Percentiles rank a stretch among this genome's conserved stretches.
These are phyloP conservation scores for Glandiceps talaboti DNA, from an alignment of 53 echinoderm and acorn worm species.

Conservation along the genomic window DNA sequence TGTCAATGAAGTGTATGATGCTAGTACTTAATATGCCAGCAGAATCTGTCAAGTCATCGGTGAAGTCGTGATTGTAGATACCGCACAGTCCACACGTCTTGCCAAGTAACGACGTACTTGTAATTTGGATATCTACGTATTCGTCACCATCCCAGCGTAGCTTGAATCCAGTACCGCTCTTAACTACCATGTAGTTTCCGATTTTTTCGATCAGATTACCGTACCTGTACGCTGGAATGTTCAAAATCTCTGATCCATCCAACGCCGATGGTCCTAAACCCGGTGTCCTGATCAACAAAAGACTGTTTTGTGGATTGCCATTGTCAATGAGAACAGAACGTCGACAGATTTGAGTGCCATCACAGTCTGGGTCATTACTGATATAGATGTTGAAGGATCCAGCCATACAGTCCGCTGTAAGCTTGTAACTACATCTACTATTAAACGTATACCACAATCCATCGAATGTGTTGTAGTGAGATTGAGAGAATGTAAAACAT, in stretches of 20 bases:
- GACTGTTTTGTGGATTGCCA: slow-evolving; percentile 16
- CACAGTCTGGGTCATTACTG: slow-evolving; percentile 52
- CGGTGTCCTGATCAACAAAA: slow-evolving; percentile 24
- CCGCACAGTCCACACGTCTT: slow-evolving; percentile 75
- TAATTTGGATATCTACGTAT: slow-evolving; percentile 36
- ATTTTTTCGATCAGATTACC: slow-evolving; percentile 54
- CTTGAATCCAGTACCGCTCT: slow-evolving; percentile 57
- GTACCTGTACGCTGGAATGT: slow-evolving; percentile 33
- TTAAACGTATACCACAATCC: slow-evolving; percentile 52
- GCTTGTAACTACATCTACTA: slow-evolving; percentile 49
- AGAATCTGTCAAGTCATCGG: slow-evolving; percentile 43
- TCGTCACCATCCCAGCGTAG: slow-evolving; percentile 49
- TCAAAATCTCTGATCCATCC: slow-evolving; percentile 12
- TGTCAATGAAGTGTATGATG: slow-evolving; percentile 46
- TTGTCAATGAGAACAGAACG: slow-evolving; percentile 51
- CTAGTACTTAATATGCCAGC: slow-evolving; percentile 24
- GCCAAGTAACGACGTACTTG: slow-evolving; percentile 19
- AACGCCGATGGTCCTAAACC: slow-evolving; percentile 18
- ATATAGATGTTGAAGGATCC: slow-evolving; percentile 62
- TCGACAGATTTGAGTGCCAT: slow-evolving; percentile 17
- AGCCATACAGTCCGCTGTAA: slow-evolving; percentile 46
- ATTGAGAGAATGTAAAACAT: slow-evolving; percentile 43
- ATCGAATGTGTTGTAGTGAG: slow-evolving; percentile 59
- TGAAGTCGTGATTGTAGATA: slow-evolving; percentile 38
- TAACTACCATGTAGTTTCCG: slow-evolving; percentile 41